phyloP scores from a whole-genome alignment of 2,797 vertebrate genomes.

The Microctenopoma stevenorrisi region DNA sequence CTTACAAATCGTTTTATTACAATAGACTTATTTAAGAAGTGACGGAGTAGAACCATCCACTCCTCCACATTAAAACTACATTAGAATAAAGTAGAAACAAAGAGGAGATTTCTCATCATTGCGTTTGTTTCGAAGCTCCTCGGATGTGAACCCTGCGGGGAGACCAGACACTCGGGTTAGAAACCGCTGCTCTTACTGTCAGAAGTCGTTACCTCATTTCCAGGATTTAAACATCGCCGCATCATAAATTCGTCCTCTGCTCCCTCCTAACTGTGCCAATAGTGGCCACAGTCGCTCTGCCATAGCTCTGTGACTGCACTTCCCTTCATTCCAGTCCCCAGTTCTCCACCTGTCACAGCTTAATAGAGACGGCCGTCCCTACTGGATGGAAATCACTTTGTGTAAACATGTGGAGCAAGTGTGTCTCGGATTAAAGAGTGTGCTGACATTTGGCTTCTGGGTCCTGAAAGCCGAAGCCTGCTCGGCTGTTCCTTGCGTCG shows the following conservation, averaged over 20 bases:
- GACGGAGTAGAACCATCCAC: not conserved
- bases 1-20: not conserved
- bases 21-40: not conserved
- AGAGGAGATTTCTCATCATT: not conserved
- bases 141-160: not conserved
- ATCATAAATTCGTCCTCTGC: conserved; percentile 7
- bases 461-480: conserved; percentile 19
- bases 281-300: conserved; percentile 6
- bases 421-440: conserved; percentile 39
- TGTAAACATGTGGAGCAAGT: conserved; percentile 51
- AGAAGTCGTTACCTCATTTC: conserved; percentile 15
- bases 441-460: conserved; percentile 52
- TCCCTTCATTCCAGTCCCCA: conserved; percentile 9
- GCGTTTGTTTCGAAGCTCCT: not conserved
- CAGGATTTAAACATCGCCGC: conserved; percentile 17
- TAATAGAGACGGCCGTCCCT: conserved; percentile 34
- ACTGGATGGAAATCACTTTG: conserved; percentile 40
- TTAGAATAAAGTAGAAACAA: not conserved
- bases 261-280: conserved; percentile 2
- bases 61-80: not conserved
- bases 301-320: conserved; percentile 5
- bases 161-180: not conserved
- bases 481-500: conserved; percentile 5
- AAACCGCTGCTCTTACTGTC: not conserved
- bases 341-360: conserved; percentile 32